These are phyloP conservation scores for Noctua janthina DNA, from an alignment of 2,888 invertebrate species.

Conservation along the genomic window DNA sequence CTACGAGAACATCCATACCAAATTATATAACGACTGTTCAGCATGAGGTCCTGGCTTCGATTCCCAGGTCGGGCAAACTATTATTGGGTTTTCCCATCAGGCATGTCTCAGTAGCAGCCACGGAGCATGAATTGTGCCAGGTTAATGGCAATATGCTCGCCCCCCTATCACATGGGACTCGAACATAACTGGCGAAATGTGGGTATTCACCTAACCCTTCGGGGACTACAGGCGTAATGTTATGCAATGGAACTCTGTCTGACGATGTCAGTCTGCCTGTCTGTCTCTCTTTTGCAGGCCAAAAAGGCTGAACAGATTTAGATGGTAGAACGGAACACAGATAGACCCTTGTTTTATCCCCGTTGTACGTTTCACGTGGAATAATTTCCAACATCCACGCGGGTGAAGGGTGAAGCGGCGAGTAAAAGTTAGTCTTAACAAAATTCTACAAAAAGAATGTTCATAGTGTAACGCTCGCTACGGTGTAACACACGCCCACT, in stretches of 20 bases:
- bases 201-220: too few relatives aligned
- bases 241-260: too few relatives aligned
- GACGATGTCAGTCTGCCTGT: too few relatives aligned
- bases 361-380: neutral
- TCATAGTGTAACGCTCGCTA: neutral
- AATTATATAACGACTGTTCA: neutral
- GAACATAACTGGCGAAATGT: neutral
- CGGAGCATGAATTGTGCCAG: neutral
- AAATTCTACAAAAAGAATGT: neutral
- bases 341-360: neutral
- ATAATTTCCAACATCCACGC: neutral
- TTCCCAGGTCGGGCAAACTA: neutral
- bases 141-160: neutral
- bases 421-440: neutral
- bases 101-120: neutral
- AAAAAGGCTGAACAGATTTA: neutral
- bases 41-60: neutral
- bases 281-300: neutral
- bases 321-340: too few relatives aligned
- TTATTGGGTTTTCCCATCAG: neutral
- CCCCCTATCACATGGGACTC: too few relatives aligned
- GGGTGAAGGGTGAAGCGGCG: neutral
- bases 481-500: slow-evolving; percentile 44
- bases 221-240: too few relatives aligned
- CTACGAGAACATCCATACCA: neutral